Evolutionary conservation across 2,113 vertebrate genomes (phyloP), one percentile per base, ranked within the genome.

Genomic region (Dasyurus viverrinus): DNA sequence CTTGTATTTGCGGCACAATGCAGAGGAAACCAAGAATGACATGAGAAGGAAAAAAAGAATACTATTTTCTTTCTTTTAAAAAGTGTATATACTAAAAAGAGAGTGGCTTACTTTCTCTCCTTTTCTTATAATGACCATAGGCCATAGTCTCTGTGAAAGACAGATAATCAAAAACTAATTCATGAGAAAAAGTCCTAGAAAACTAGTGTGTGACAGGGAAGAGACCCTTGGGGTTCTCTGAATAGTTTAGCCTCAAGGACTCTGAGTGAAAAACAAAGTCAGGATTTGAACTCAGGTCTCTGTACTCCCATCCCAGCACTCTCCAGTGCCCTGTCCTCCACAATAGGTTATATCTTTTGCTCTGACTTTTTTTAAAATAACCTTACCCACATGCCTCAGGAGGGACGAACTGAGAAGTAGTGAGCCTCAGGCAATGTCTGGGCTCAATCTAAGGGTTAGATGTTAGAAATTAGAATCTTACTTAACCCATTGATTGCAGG

Each of bases 81-180:
- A 92, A 92, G 42, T 30, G 6, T 27, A 3, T n/a, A 1, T 36
- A 19, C 52, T 91, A 92, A 25, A 24, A 14, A 46, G 36, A 68
- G 48, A 89, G 91, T 54, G 50, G 19, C 90, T 48, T 54, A 26
- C 47, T 53, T 0, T 60, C 93, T 91, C 89, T 68, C 42, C 16
- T 23, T 6, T 27, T 7, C 36, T 90, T 47, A 90, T n/a, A 55
- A 90, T 48, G 36, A 25, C 90, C 54, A 55, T 52, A 91, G 54
- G 52, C 90, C 26, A 23, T 50, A 68, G 89, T 90, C 60, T 92
- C 95, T 48, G 26, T 92, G 93, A 93, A 54, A 91, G 42, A 50
- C 92, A 90, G 50, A 3, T 54, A 25, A 46, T 48, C 23, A n/a
- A 89, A 97, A 90, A 95, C 54, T n/a, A 54, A 91, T 89, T 92